These are phyloP conservation scores for Petrocephalus schoutedeni DNA, from an alignment of 2,797 vertebrate genomes.

Conservation along the genomic window DNA sequence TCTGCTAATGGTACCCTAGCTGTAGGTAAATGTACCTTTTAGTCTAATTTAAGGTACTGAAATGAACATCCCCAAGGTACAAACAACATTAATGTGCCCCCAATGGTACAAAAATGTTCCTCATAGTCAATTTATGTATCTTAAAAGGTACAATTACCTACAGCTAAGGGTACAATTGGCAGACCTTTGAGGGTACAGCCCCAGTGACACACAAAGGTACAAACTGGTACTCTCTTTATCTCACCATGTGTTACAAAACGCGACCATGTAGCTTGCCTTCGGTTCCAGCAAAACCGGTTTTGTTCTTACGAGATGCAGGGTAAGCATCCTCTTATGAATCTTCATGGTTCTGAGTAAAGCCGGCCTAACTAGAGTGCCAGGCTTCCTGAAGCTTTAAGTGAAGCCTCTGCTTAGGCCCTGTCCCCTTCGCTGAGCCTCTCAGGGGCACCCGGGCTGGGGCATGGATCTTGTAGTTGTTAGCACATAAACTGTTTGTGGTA, in stretches of 20 bases:
- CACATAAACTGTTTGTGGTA: background rate
- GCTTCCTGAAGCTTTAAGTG: background rate
- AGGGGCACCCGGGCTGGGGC: background rate
- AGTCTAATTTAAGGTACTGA: no score
- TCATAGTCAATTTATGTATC: no score
- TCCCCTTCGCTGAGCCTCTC: background rate
- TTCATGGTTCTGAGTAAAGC: background rate
- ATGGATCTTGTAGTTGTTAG: background rate
- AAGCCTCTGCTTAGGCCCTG: background rate
- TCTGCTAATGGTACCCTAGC: no score
- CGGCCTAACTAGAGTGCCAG: background rate
- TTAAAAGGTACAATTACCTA: no score
- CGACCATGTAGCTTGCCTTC: background rate
- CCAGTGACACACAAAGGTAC: no score
- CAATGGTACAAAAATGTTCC: no score
- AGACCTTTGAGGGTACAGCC: no score
- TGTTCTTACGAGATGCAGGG: background rate
- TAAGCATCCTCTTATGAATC: background rate
- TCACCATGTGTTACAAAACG: background rate
- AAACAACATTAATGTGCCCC: no score
- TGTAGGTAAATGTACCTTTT: no score
- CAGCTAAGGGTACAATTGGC: no score
- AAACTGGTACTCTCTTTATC: no score
- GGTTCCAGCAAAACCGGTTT: background rate
- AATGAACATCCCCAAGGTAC: no score